Evolutionary conservation across 1,140 invertebrate species (phyloP).

Genomic region (Saccostrea glomerata): DNA sequence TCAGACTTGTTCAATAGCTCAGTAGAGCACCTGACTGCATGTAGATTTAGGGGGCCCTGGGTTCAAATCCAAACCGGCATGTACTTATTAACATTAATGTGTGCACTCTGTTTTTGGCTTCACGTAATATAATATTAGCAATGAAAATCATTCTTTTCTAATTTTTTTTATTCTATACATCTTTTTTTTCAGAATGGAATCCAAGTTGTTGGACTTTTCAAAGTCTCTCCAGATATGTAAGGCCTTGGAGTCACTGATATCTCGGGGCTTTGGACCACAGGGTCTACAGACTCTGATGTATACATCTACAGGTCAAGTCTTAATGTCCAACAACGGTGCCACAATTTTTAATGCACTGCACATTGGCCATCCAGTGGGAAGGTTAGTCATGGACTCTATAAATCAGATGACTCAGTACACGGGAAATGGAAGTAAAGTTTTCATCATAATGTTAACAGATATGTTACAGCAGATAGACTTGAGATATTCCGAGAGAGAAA

Average conservation of each 20-base stretch:
- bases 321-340: conserved; percentile 46
- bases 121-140: too few species aligned
- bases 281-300: conserved; percentile 45
- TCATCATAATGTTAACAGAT: conserved; percentile 41
- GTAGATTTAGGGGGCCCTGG: too few species aligned
- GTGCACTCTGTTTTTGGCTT: too few species aligned
- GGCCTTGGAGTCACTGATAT: conserved; percentile 30
- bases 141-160: not conserved
- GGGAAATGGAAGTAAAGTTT: conserved; percentile 51
- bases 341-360: conserved; percentile 42
- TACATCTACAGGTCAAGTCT: conserved; percentile 48
- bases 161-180: not conserved
- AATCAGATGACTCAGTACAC: conserved; percentile 37
- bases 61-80: too few species aligned
- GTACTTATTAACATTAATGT: too few species aligned
- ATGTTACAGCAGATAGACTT: conserved; percentile 12
- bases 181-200: not conserved
- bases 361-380: conserved; percentile 50
- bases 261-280: conserved; percentile 43
- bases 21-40: too few species aligned
- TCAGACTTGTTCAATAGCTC: too few species aligned
- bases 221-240: not conserved
- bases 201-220: conserved; percentile 13
- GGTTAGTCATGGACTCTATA: conserved; percentile 42
- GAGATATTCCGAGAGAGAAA: not conserved